A percentile compares a stretch with the other conserved stretches of the same genome.
These are phyloP conservation scores for Nesogale talazaci DNA, from an alignment of 2,113 vertebrate species.

Conservation along the genomic window DNA sequence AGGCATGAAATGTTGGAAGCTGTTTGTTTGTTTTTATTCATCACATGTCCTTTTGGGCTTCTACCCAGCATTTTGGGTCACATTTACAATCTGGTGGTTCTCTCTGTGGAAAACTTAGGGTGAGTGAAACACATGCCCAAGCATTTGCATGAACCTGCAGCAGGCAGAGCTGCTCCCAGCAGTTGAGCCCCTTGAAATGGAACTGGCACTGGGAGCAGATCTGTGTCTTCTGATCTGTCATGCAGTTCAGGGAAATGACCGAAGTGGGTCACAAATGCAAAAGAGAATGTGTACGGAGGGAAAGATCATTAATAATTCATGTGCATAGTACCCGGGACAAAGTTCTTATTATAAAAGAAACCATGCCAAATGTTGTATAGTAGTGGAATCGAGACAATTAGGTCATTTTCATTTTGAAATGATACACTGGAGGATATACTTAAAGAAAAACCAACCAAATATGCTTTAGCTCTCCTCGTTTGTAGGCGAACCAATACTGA, in stretches of 20 bases:
- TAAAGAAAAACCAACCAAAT: neutral
- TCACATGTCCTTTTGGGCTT: neutral
- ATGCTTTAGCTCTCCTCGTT: neutral
- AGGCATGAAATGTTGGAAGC: neutral
- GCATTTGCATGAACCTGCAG: neutral
- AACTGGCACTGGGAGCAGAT: neutral
- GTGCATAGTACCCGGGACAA: neutral
- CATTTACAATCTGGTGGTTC: neutral
- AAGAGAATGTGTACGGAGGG: too few relatives aligned
- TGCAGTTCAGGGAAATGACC: neutral
- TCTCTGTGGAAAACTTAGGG: neutral
- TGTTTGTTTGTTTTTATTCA: neutral
- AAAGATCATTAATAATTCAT: too few relatives aligned
- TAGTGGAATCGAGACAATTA: neutral
- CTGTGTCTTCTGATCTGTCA: conserved; percentile 23
- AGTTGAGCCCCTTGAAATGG: neutral
- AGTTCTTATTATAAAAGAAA: neutral
- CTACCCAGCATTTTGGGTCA: neutral
- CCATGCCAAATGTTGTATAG: neutral
- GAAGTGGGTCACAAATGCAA: conserved; percentile 29
- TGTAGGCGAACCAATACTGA: neutral
- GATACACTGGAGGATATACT: neutral
- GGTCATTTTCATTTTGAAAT: conserved; percentile 2
- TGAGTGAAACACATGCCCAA: neutral
- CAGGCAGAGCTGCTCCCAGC: neutral